Base-by-base conservation (phyloP, 2,888 invertebrate genomes). In the Monopis laevigella region DNA sequence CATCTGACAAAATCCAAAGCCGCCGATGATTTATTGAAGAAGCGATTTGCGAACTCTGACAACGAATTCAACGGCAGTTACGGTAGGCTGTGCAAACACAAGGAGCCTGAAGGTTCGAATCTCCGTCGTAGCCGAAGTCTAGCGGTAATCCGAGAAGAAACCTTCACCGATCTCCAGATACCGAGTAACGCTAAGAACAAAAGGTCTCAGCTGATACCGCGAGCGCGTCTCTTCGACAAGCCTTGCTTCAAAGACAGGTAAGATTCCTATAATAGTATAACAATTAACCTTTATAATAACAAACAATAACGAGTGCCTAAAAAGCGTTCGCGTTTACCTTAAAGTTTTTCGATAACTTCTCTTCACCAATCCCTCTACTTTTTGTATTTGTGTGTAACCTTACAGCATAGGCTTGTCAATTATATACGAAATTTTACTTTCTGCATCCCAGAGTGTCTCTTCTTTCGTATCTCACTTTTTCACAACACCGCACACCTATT, bases 71-170 rank as follows among this genome's bases (percentile, higher is more conserved):
- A 67, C 50, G 74, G 72, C 7, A 78, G 74, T 53, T 78, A 78
- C 73, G 78, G 77, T 43, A 63, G 73, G 56, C 53, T 78, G 55
- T 80, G 78, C 54, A 81, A 77, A 49, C 78, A 78, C 47, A 78
- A 74, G 53, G 78, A 81, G 51, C 60, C 70, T 43, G 80, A 81
- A 58, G 74, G 74, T 30, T 73, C 78, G 36, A 86, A 85, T 61
- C 74, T 89, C 56, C 81, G 89, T 43, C 74, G 80, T 44, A 89
- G 89, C 55, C 82, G 88, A 55, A 89, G 89, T 57, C 84, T 90
- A 58, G 90, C 90, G 47, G 88, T 89, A 45, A 88, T 90, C 61
- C 84, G 89, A 60, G 91, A 91, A 63, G 89, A 90, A 68, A 86
- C 89, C 32, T 88, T 86, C 68, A 86, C 86, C 54, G 88, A 86